phyloP scores from a whole-genome alignment of 2,888 invertebrate genomes.

The Hydroisotoma schaefferi region DNA sequence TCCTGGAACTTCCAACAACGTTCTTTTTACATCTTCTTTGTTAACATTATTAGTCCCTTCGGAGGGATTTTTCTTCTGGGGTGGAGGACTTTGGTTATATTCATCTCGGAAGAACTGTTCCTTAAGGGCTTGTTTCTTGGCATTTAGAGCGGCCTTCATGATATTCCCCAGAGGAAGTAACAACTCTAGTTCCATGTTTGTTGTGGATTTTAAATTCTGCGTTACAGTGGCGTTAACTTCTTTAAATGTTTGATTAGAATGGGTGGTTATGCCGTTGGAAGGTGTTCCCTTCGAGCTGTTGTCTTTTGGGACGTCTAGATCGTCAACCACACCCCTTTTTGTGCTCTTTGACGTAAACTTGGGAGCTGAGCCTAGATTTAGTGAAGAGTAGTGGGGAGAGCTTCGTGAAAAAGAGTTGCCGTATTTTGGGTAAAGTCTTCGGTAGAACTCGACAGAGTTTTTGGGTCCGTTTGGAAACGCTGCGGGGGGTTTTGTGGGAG shows the following conservation, averaged over 20 bases:
- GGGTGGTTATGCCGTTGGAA: constrained; percentile 11
- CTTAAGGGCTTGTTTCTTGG: constrained; percentile 24
- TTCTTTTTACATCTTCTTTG: not conserved
- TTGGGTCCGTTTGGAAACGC: constrained; percentile 26
- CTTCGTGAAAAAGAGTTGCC: constrained; percentile 23
- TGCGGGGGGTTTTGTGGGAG: constrained; percentile 9
- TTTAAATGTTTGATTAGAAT: too few species aligned
- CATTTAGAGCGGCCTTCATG: constrained; percentile 32
- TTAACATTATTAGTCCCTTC: not conserved
- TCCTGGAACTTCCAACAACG: constrained; percentile 23
- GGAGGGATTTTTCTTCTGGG: constrained; percentile 1
- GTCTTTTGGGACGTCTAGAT: not conserved
- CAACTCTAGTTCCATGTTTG: constrained; percentile 40
- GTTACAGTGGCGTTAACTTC: too few species aligned
- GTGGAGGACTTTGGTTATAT: constrained; percentile 16
- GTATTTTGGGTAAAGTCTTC: constrained; percentile 38
- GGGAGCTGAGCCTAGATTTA: constrained; percentile 23
- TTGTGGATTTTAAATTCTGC: constrained; percentile 38
- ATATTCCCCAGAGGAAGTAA: constrained; percentile 40
- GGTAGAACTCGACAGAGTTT: constrained; percentile 40
- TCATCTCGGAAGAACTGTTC: constrained; percentile 24
- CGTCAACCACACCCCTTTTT: not conserved
- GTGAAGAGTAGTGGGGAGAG: constrained; percentile 28
- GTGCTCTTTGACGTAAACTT: constrained; percentile 24
- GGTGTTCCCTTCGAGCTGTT: not conserved